Base-by-base conservation (phyloP, 2,797 vertebrate species). In the Cyprinodon diabolis region DNA sequence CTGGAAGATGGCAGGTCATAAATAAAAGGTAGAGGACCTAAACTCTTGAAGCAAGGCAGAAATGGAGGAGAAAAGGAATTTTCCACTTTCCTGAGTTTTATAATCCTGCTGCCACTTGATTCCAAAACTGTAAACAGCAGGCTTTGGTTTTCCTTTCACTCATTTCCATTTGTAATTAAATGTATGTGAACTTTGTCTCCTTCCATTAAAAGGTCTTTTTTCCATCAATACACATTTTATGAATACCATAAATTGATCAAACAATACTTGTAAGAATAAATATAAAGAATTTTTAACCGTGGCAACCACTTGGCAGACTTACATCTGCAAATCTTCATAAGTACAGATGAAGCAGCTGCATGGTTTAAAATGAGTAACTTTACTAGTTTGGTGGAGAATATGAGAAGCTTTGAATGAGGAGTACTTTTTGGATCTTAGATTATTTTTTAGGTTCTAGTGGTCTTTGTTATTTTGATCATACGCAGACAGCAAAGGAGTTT, bases 1-100 rank as follows among this genome's bases (percentile, higher is more conserved):
- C 67, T 69, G 83, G 78, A 85, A 88, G 77, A 79, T 13, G 58
- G 63, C 68, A 19, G 86, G 75, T 76, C 52, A 63, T 43, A 9
- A 76, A 68, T 43, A 30, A 74, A 76, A 88, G 75, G 81, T 80
- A 84, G 30, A 66, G 65, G 74, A 14, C 68, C 51, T 47, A 65
- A 82, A 84, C 69, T 68, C 60, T 70, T 68, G 77, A 45, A 80
- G 65, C 54, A 76, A 81, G 76, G 23, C 72, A 2, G 13, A 70
- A 30, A 81, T 49, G 67, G 69, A 85, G 52, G 62, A 72, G 40
- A 66, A 66, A 82, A 76, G 58, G 56, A 74, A 60, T 77, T 67
- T 43, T 55, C 48, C 37, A 8, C 35, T 23, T 17, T 45, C 43
- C 25, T 14, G 30, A 30, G 30, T 21, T 37, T 43, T 30, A 9